Evolutionary conservation across 2,797 vertebrate genomes (phyloP).

Genomic region (Ctenosaura bakeri): DNA sequence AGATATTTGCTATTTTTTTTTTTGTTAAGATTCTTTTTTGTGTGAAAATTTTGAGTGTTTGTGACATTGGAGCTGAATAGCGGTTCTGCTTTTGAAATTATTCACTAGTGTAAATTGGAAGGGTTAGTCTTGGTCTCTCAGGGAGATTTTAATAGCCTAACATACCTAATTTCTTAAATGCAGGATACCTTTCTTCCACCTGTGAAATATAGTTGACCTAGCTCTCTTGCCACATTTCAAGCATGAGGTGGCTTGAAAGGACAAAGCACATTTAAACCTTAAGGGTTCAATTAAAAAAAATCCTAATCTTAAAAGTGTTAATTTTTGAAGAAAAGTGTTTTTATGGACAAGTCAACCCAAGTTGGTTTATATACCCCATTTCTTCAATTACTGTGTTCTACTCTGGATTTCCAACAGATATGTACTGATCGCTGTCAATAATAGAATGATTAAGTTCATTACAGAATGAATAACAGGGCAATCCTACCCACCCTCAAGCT

Average conservation of each 20-base stretch:
- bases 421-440: background rate
- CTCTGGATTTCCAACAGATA: background rate
- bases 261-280: background rate
- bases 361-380: background rate
- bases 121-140: background rate
- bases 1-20: background rate
- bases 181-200: background rate
- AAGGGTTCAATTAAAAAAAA: background rate
- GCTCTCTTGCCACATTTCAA: background rate
- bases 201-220: background rate
- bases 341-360: background rate
- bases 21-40: background rate
- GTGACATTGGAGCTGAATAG: background rate
- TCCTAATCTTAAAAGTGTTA: background rate
- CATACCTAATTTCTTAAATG: background rate
- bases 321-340: background rate
- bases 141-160: background rate
- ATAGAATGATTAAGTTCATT: background rate
- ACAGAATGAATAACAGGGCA: background rate
- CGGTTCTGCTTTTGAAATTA: background rate
- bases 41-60: background rate
- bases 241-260: background rate
- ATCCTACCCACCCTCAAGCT: background rate
- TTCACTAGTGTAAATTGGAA: background rate
- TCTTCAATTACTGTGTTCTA: background rate